phyloP scores from a whole-genome alignment of 2,113 vertebrate genomes.

The Pachyramphus minor region DNA sequence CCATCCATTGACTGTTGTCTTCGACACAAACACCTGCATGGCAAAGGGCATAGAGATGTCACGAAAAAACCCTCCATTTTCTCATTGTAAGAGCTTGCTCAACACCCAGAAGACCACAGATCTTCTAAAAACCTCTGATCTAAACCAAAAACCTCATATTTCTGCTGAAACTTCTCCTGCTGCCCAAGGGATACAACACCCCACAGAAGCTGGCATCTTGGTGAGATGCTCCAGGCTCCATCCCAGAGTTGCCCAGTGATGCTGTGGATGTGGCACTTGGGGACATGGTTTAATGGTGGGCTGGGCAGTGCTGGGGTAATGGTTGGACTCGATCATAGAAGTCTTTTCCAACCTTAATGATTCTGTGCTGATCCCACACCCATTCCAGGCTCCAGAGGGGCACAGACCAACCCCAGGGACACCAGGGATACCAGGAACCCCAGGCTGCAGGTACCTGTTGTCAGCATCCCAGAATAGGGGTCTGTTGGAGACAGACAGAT shows the following conservation, averaged over 20 bases:
- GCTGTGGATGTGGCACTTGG: background rate
- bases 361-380: background rate
- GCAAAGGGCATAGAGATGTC: background rate
- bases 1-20: conserved; percentile 84
- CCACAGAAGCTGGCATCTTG: background rate
- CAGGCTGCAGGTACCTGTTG: conserved; percentile 73
- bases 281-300: background rate
- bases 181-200: background rate
- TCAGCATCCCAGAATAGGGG: conserved; percentile 77
- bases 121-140: background rate
- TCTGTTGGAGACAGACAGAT: conserved; percentile 79
- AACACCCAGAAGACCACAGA: background rate
- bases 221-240: background rate
- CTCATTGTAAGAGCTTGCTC: background rate
- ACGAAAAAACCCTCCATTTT: background rate
- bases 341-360: background rate
- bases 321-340: accelerated
- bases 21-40: conserved; percentile 74
- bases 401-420: background rate
- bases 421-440: accelerated
- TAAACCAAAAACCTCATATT: background rate
- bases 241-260: background rate
- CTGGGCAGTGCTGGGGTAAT: background rate
- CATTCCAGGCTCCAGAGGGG: background rate
- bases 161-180: background rate